Evolutionary conservation across 2,113 vertebrate species (phyloP).

Genomic region (Phalacrocorax carbo): DNA sequence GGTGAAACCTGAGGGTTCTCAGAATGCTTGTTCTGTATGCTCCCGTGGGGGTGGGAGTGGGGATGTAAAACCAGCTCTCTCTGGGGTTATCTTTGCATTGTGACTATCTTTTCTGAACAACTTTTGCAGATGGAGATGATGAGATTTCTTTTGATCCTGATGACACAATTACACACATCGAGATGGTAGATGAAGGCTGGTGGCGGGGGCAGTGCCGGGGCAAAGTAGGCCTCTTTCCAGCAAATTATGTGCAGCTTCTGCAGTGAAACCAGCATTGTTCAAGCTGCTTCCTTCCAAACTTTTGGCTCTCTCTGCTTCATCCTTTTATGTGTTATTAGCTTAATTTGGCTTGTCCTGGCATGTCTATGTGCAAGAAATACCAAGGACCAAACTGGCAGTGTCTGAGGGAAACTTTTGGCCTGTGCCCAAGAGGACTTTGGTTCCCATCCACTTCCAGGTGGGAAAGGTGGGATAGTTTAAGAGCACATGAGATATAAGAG

Average conservation of each 20-base stretch:
- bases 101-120: not conserved
- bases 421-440: not conserved
- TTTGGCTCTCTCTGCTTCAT: not conserved
- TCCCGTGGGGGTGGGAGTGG: not conserved
- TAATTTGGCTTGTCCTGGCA: not conserved
- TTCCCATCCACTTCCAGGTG: not conserved
- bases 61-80: not conserved
- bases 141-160: constrained; percentile 91
- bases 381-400: not conserved
- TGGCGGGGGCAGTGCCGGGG: constrained; percentile 87
- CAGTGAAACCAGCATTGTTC: constrained; percentile 51
- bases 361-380: not conserved
- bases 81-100: not conserved
- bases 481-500: not conserved
- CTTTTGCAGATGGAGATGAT: constrained; percentile 84
- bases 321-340: not conserved
- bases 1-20: not conserved
- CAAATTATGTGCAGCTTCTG: constrained; percentile 84
- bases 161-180: constrained; percentile 88
- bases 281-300: not conserved
- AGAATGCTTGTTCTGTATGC: not conserved
- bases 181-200: constrained; percentile 95
- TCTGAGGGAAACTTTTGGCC: not conserved
- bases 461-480: not conserved
- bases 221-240: constrained; percentile 86